A percentile compares a stretch with the other conserved stretches of the same genome.
Evolutionary conservation across 2,797 vertebrate genomes (phyloP).

Genomic region (Psittacula echo): DNA sequence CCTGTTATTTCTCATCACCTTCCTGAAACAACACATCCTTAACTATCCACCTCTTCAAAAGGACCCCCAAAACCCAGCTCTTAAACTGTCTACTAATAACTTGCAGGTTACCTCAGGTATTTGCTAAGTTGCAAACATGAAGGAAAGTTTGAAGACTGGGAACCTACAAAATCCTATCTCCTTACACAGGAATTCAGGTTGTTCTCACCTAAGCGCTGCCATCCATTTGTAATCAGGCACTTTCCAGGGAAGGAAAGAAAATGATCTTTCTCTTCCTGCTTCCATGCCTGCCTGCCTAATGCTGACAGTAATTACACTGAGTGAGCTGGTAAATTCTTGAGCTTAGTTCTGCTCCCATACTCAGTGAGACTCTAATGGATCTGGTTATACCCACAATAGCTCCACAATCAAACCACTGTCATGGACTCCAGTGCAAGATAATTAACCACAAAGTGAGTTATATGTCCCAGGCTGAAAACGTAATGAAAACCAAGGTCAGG

Average conservation of each 20-base stretch:
- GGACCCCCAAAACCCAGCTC: neutral
- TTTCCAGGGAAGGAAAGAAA: conserved; percentile 27
- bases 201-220: neutral
- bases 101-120: neutral
- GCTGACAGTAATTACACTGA: conserved; percentile 33
- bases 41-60: neutral
- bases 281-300: neutral
- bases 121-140: neutral
- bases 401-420: conserved; percentile 38
- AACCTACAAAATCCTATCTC: neutral
- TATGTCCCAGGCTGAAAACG: neutral
- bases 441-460: conserved; percentile 74
- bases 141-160: neutral
- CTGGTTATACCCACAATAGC: conserved; percentile 49
- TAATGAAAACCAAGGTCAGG: conserved; percentile 51
- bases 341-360: neutral
- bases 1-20: neutral
- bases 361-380: conserved; percentile 62
- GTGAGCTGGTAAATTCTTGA: conserved; percentile 37
- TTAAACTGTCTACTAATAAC: neutral
- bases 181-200: conserved; percentile 15
- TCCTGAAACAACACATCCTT: neutral
- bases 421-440: neutral
- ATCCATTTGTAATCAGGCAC: conserved; percentile 50
- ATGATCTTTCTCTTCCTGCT: neutral